phyloP scores from a whole-genome alignment of 2,888 invertebrate genomes.

The Neoaliturus tenellus region DNA sequence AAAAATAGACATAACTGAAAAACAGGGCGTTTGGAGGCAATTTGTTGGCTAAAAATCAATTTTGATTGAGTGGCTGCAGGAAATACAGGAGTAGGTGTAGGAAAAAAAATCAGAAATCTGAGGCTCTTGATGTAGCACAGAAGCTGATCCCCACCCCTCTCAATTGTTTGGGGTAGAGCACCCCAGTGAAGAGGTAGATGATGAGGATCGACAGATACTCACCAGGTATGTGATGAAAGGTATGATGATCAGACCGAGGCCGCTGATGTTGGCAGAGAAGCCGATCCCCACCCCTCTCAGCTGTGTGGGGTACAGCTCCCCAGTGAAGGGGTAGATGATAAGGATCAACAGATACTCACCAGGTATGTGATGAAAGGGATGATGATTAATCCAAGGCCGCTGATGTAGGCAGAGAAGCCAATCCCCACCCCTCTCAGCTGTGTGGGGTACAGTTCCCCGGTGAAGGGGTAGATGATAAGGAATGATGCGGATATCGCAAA shows the following conservation, averaged over 20 bases:
- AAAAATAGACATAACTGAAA: no score
- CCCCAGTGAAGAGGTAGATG: no score
- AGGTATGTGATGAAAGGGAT: constrained; percentile 95
- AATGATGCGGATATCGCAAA: constrained; percentile 94
- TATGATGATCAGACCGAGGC: constrained; percentile 90
- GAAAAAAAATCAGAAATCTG: no score
- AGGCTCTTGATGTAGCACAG: no score
- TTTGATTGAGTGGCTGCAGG: no score
- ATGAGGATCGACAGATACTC: no score
- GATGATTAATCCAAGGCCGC: constrained; percentile 90
- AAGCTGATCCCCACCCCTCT: no score
- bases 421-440: constrained; percentile 93
- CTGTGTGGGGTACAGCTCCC: constrained; percentile 94
- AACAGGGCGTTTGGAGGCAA: no score
- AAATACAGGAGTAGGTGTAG: no score
- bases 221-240: constrained; percentile 95
- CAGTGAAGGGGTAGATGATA: constrained; percentile 95
- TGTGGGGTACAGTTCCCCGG: constrained; percentile 94
- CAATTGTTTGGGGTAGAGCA: no score
- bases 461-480: constrained; percentile 94
- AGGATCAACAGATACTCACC: constrained; percentile 92
- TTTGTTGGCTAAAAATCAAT: no score
- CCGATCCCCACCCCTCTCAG: constrained; percentile 93
- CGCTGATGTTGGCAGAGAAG: constrained; percentile 93
- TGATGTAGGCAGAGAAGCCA: constrained; percentile 93